Evolutionary conservation across 2,113 vertebrate species (phyloP).

Genomic region (Puffinus mauretanicus): DNA sequence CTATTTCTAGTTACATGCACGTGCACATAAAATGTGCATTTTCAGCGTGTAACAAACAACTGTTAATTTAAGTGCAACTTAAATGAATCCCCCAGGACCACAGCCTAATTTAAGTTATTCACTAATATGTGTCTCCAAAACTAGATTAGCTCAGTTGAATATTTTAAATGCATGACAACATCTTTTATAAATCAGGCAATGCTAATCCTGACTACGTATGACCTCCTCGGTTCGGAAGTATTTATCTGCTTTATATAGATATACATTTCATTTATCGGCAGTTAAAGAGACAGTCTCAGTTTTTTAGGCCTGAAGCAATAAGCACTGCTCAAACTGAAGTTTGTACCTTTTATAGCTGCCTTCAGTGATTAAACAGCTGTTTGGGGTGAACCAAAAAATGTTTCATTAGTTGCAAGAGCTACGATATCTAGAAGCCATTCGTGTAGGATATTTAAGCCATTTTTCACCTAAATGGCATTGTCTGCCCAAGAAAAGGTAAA

Average conservation of each 20-base stretch:
- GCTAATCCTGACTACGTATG: background rate
- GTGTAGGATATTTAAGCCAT: background rate
- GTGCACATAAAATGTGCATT: constrained; percentile 24
- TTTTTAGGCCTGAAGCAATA: background rate
- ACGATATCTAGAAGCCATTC: background rate
- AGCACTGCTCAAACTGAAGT: background rate
- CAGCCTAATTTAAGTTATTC: constrained; percentile 17
- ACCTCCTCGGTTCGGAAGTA: background rate
- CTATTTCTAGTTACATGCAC: constrained; percentile 13
- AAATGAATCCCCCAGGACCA: background rate
- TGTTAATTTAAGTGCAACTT: constrained; percentile 6
- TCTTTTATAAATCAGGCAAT: background rate
- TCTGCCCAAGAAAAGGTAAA: background rate
- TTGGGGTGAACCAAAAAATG: background rate
- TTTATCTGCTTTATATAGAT: background rate
- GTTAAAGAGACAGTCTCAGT: background rate
- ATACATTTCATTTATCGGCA: background rate
- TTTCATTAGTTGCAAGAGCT: constrained; percentile 10
- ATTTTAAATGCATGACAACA: background rate
- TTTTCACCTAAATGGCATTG: constrained; percentile 7
- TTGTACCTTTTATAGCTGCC: background rate
- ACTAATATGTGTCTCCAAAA: background rate
- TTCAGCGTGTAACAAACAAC: constrained; percentile 8
- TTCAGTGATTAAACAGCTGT: background rate
- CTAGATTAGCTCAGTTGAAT: background rate